Evolutionary conservation across 2,888 invertebrate species (phyloP).

Genomic region (Selenia dentaria): DNA sequence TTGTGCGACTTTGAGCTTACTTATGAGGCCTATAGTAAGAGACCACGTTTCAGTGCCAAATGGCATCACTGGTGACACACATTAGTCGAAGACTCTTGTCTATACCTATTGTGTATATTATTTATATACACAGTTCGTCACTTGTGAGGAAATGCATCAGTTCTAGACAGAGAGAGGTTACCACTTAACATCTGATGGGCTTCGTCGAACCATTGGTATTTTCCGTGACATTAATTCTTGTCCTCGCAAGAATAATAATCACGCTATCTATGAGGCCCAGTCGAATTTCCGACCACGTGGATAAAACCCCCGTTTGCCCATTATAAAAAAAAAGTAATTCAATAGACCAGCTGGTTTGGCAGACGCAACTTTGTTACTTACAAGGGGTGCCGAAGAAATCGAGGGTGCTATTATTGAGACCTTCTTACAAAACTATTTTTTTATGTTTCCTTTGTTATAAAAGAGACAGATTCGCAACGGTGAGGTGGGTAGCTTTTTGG

Average conservation of each 20-base stretch:
- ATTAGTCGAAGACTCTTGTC: too few relatives aligned
- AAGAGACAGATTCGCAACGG: conserved; percentile 66
- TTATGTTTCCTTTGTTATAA: conserved; percentile 49
- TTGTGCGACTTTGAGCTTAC: too few relatives aligned
- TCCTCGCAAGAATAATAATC: conserved; percentile 44
- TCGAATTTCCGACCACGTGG: conserved; percentile 74
- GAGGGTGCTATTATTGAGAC: conserved; percentile 61
- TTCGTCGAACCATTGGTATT: too few relatives aligned
- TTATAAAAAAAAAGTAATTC: conserved; percentile 51
- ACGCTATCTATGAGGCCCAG: conserved; percentile 41
- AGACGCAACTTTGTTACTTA: conserved; percentile 71
- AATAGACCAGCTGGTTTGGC: conserved; percentile 79
- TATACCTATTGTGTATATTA: too few relatives aligned
- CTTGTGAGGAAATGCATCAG: too few relatives aligned
- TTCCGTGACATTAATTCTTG: too few relatives aligned
- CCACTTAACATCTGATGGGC: too few relatives aligned
- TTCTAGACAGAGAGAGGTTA: too few relatives aligned
- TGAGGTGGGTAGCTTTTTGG: conserved; percentile 45
- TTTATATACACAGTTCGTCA: too few relatives aligned
- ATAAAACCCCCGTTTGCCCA: conserved; percentile 47
- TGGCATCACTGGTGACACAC: too few relatives aligned
- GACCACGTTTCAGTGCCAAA: too few relatives aligned
- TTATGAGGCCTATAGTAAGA: too few relatives aligned
- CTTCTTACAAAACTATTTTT: conserved; percentile 37
- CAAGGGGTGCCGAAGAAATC: conserved; percentile 64